Evolutionary conservation across 30 jellyfish, hydroid and myxozoan genomes (phyloP).

Genomic region (Cassiopea andromeda): DNA sequence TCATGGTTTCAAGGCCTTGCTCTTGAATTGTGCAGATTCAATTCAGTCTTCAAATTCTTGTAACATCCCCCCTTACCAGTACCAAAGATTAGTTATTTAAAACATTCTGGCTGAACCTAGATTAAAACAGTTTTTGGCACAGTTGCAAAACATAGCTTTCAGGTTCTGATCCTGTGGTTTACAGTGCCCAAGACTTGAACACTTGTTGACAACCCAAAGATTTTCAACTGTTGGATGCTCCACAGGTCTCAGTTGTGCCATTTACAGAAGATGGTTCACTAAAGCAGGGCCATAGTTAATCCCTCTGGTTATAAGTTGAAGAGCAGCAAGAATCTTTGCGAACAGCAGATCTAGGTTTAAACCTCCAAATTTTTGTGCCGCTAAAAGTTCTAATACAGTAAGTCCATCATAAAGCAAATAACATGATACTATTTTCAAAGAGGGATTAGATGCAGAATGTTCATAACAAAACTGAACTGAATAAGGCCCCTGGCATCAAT

Average conservation of each 20-base stretch:
- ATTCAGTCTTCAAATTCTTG: constrained; percentile 15
- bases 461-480: not conserved
- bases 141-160: not conserved
- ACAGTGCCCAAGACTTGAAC: not conserved
- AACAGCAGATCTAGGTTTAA: constrained; percentile 25
- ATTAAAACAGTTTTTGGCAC: constrained; percentile 23
- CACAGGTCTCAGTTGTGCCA: constrained; percentile 38
- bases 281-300: constrained; percentile 32
- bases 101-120: not conserved
- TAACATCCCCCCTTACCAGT: constrained; percentile 13
- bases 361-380: constrained; percentile 26
- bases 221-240: constrained; percentile 13
- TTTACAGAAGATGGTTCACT: constrained; percentile 1
- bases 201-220: constrained; percentile 31
- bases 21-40: no score
- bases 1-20: no score
- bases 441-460: not conserved
- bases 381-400: constrained; percentile 23
- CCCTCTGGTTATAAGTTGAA: constrained; percentile 30
- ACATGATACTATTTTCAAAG: not conserved
- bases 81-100: constrained; percentile 6
- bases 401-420: constrained; percentile 12
- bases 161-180: not conserved
- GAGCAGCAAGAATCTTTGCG: constrained; percentile 9
- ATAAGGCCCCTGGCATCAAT: not conserved